Evolutionary conservation across 2,888 invertebrate genomes (phyloP), one percentile per base, ranked within the genome.

Genomic region (Catonia carolina): DNA sequence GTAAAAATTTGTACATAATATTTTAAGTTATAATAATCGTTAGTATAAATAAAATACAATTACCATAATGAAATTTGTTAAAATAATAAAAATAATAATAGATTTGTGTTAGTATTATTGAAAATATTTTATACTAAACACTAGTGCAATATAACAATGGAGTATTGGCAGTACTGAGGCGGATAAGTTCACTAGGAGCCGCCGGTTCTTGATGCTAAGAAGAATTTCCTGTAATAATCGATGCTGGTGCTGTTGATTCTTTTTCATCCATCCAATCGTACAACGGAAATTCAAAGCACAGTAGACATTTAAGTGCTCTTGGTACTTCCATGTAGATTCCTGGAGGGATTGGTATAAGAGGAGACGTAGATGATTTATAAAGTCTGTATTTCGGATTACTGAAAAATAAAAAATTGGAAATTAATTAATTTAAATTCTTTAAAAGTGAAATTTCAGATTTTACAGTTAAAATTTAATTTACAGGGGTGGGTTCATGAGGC

Each of bases 211-310:
- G 53, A 56, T 64, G 64, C 64, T 64, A 64, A 54, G 63, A 60
- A 18, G 37, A 37, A 27, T 23, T 51, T 20, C 55, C 55, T 6
- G 59, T 51, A 12, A 59, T 54, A 2, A 58, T 49, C n/a, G 58
- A 61, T 39, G 56, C 55, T 42, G 59, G 51, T 17, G 63, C 61
- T 35, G 60, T 61, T 23, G 60, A 60, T 52, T 66, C 74, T 66
- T 82, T 83, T 31, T 79, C 84, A 20, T 85, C 83, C 66, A 83
- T 73, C 3, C 84, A 85, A 70, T 93, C 85, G 70, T 94, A 94
- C 57, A 93, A 78, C 0, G 93, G 92, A 68, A 84, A 91, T 71
- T 94, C 94, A 69, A 91, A 93, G 72, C 93, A 93, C 47, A 91
- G 71, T 17, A 89, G 77, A 69, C 83, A 88, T 72, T 93, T 93